Percentiles rank a stretch among this genome's conserved stretches.
Conservation (phyloP, 2,113 vertebrate genomes). For the Peromyscus maniculatus region DNA sequence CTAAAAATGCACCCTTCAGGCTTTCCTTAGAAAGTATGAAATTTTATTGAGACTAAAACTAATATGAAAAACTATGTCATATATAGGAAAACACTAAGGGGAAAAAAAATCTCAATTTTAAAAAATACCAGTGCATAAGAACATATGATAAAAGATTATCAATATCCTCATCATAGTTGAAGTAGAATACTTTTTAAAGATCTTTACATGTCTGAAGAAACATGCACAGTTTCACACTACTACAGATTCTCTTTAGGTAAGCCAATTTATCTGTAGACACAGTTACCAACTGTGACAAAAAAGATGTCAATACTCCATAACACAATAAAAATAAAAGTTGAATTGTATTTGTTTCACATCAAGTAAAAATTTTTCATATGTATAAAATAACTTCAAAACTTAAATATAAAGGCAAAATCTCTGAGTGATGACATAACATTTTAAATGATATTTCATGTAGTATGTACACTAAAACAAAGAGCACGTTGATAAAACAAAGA, state of each 20-base stretch:
- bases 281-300: background rate
- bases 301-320: background rate
- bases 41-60: constrained; percentile 10
- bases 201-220: constrained; percentile 20
- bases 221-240: background rate
- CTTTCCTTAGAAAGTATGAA: background rate
- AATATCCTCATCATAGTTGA: constrained; percentile 2
- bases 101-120: background rate
- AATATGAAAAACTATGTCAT: background rate
- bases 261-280: background rate
- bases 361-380: constrained; percentile 37
- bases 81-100: background rate
- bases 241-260: background rate
- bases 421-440: background rate
- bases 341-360: background rate
- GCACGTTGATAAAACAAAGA: background rate
- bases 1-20: background rate
- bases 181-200: constrained; percentile 1
- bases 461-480: constrained; percentile 17
- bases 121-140: background rate
- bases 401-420: background rate
- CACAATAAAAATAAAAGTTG: constrained; percentile 22
- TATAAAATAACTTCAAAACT: constrained; percentile 37
- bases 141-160: background rate
- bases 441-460: background rate